Conservation (phyloP, 1,140 invertebrate species). For the Eriocheir sinensis region DNA sequence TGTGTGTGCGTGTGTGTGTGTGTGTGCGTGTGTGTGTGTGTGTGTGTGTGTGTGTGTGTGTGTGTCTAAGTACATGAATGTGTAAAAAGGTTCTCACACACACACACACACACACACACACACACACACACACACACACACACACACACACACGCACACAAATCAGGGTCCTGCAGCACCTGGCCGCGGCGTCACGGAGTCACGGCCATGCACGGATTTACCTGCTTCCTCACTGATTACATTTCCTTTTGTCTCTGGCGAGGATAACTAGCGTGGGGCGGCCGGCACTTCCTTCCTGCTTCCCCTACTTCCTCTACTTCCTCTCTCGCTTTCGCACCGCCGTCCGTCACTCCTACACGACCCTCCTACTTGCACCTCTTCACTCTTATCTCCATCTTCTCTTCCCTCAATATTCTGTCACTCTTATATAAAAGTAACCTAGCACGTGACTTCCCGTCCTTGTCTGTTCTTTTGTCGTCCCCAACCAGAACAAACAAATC, state of each 20-base stretch:
- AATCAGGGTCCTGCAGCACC: conserved; percentile 45
- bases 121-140: not conserved
- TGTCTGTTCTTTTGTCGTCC: too few relatives aligned
- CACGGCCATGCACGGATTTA: conserved; percentile 51
- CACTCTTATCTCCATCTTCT: not conserved
- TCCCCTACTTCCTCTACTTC: conserved; percentile 28
- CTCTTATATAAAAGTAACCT: too few relatives aligned
- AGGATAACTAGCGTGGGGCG: conserved; percentile 49
- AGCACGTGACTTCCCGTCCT: too few relatives aligned
- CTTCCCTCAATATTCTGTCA: not conserved
- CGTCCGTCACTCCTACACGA: too few relatives aligned
- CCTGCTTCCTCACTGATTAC: conserved; percentile 60
- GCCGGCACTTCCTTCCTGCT: conserved; percentile 58
- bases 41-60: too few relatives aligned
- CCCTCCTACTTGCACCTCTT: not conserved
- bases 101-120: not conserved
- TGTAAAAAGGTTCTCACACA: too few relatives aligned
- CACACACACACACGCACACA: not conserved
- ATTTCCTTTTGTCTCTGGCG: conserved; percentile 70
- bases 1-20: too few relatives aligned
- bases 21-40: too few relatives aligned
- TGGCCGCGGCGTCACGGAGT: not conserved
- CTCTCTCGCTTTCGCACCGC: not conserved
- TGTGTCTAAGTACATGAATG: too few relatives aligned
- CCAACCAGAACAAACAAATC: too few relatives aligned